phyloP scores from a whole-genome alignment of 2,888 invertebrate species.

The Falcaria lacertinaria region DNA sequence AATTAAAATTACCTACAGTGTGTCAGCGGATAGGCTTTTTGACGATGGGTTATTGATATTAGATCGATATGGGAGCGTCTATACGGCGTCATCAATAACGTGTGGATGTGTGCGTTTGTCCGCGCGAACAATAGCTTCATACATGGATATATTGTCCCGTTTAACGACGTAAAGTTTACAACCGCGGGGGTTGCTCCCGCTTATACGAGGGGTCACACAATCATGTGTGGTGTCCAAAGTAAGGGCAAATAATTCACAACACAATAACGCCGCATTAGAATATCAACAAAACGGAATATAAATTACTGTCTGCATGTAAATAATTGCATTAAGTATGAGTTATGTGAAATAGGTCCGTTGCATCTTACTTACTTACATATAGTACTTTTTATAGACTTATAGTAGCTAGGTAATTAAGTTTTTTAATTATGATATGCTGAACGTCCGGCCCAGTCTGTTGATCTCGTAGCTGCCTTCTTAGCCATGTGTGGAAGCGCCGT shows the following conservation, averaged over 20 bases:
- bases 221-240: background rate
- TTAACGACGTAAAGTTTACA: conserved; percentile 14
- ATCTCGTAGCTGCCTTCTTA: too few species aligned
- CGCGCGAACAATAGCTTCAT: conserved; percentile 43
- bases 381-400: too few species aligned
- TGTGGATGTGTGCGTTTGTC: conserved; percentile 37
- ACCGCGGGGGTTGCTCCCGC: background rate
- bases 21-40: conserved; percentile 60
- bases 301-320: background rate
- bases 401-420: too few species aligned
- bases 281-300: background rate
- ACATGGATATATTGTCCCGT: conserved; percentile 31
- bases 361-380: conserved; percentile 9
- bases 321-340: background rate
- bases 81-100: conserved; percentile 59
- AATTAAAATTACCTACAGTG: conserved; percentile 67
- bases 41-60: conserved; percentile 75
- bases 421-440: too few species aligned
- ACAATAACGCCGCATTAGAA: background rate
- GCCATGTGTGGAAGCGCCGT: too few species aligned
- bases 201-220: background rate
- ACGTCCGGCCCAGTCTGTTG: too few species aligned
- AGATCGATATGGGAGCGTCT: conserved; percentile 60
- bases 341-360: conserved; percentile 4
- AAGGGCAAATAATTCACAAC: background rate